phyloP scores from a whole-genome alignment of 2,113 vertebrate genomes.

The Ctenodactylus gundi region DNA sequence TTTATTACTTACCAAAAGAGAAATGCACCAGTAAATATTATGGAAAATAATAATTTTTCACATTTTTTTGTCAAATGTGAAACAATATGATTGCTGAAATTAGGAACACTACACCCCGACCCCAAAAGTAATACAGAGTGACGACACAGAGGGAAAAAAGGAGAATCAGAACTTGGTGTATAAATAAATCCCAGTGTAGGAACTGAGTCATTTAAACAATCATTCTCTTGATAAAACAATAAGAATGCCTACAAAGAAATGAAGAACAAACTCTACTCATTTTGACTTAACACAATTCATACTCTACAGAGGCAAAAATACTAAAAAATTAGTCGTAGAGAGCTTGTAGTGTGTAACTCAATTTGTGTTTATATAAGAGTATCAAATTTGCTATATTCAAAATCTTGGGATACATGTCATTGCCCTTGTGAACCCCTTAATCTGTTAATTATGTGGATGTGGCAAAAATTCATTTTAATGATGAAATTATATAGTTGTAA shows the following conservation, averaged over 20 bases:
- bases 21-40: background rate
- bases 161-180: background rate
- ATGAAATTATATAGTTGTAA: background rate
- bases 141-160: background rate
- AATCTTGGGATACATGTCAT: background rate
- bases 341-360: background rate
- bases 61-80: background rate
- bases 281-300: background rate
- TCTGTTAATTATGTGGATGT: background rate
- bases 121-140: background rate
- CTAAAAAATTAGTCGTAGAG: background rate
- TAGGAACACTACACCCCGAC: background rate
- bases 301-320: background rate
- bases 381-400: background rate
- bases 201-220: background rate
- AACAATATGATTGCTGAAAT: background rate
- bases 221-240: background rate
- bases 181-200: background rate
- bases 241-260: background rate
- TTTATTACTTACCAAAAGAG: conserved; percentile 14
- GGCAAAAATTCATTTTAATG: conserved; percentile 30
- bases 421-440: background rate
- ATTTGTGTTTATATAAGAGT: background rate
- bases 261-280: background rate
- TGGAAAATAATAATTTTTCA: background rate